phyloP scores from a whole-genome alignment of 1,140 invertebrate genomes.

The Drosophila novamexicana region DNA sequence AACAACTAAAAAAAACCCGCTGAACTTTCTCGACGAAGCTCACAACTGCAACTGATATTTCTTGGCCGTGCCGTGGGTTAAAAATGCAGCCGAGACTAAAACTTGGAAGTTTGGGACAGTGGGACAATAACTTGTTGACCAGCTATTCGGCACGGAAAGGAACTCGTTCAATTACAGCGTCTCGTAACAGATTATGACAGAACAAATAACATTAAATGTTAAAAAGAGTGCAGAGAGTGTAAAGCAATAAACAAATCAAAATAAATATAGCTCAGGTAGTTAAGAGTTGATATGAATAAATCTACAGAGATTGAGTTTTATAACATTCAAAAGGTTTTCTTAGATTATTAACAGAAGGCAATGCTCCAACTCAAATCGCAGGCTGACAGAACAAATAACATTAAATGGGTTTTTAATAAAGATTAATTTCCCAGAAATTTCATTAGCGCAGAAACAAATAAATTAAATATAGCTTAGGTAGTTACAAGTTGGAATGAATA shows the following conservation, averaged over 20 bases:
- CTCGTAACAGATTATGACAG: not conserved
- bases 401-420: not conserved
- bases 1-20: constrained; percentile 11
- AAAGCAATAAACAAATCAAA: too few relatives aligned
- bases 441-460: too few relatives aligned
- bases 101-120: not conserved
- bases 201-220: not conserved
- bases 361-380: too few relatives aligned
- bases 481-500: too few relatives aligned
- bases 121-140: constrained; percentile 2
- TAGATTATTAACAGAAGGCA: too few relatives aligned
- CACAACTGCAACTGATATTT: constrained; percentile 76
- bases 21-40: constrained; percentile 77
- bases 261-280: too few relatives aligned
- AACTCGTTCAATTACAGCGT: not conserved
- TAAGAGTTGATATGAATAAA: too few relatives aligned
- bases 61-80: constrained; percentile 20
- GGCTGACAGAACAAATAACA: not conserved
- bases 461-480: too few relatives aligned
- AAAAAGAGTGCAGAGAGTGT: too few relatives aligned
- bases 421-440: too few relatives aligned
- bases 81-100: constrained; percentile 25
- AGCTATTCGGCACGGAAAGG: constrained; percentile 2
- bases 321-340: too few relatives aligned
- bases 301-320: too few relatives aligned